These are phyloP conservation scores for Hoplostethus atlanticus DNA, from an alignment of 2,797 vertebrate genomes.

Conservation along the genomic window DNA sequence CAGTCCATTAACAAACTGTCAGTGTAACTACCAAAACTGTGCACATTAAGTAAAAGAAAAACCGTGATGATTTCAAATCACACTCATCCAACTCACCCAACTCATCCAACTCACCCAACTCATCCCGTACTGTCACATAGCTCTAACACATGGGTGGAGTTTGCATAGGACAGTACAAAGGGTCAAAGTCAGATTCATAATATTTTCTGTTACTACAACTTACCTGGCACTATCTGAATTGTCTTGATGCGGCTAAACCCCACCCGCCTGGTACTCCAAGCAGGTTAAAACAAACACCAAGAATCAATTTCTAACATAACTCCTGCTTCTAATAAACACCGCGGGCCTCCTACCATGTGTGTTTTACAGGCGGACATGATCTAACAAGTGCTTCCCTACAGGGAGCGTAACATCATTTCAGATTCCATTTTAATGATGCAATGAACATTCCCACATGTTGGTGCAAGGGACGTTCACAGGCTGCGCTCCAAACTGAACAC, in stretches of 20 bases:
- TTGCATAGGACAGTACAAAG: too few species aligned
- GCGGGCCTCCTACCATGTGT: constrained; percentile 13
- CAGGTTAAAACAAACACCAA: constrained; percentile 21
- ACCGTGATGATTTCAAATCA: too few species aligned
- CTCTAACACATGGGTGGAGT: too few species aligned
- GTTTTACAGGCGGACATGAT: constrained; percentile 43
- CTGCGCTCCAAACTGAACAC: background rate
- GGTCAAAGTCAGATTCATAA: too few species aligned
- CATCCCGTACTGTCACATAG: too few species aligned
- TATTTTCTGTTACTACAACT: too few species aligned
- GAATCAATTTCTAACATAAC: constrained; percentile 35
- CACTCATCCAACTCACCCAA: too few species aligned
- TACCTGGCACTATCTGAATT: too few species aligned
- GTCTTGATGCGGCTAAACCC: constrained; percentile 4
- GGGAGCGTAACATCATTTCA: constrained; percentile 63
- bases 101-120: too few species aligned
- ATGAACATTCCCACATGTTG: constrained; percentile 68
- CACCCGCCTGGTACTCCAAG: background rate
- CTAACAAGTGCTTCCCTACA: constrained; percentile 59
- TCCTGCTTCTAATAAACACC: constrained; percentile 40
- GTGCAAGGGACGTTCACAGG: constrained; percentile 46
- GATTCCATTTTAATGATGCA: constrained; percentile 71
- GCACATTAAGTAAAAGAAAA: too few species aligned
- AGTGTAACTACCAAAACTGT: too few species aligned
- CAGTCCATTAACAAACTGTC: too few species aligned